phyloP scores from a whole-genome alignment of 2,113 vertebrate species.

The Heptranchias perlo region DNA sequence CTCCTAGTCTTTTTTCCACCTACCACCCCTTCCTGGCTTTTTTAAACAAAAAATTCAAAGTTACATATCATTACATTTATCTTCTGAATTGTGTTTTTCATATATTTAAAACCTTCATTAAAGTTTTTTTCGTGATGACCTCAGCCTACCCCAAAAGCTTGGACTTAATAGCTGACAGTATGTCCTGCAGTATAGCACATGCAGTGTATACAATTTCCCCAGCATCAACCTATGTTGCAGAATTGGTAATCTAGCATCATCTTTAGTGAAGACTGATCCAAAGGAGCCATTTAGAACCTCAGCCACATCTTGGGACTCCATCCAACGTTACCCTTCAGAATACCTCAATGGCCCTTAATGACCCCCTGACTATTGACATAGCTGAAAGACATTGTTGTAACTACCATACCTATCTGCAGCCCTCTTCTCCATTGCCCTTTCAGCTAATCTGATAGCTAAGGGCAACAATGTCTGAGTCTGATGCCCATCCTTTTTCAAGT shows the following conservation, averaged over 20 bases:
- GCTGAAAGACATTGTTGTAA: not conserved
- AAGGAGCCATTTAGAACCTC: not conserved
- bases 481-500: not conserved
- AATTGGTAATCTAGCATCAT: not conserved
- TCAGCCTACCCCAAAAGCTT: not conserved
- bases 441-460: not conserved
- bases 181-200: too few relatives aligned
- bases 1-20: too few relatives aligned
- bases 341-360: not conserved
- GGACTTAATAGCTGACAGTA: not conserved
- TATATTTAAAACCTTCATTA: not conserved
- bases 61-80: not conserved
- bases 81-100: not conserved
- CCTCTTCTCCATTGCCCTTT: not conserved
- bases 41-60: too few relatives aligned
- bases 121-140: not conserved
- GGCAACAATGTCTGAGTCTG: not conserved
- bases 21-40: too few relatives aligned
- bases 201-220: not conserved
- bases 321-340: not conserved
- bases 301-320: not conserved
- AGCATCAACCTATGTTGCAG: not conserved
- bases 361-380: not conserved
- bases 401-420: not conserved
- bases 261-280: too few relatives aligned